Base-by-base conservation (phyloP, 2,888 invertebrate species). In the Adelognathus sp. region DNA sequence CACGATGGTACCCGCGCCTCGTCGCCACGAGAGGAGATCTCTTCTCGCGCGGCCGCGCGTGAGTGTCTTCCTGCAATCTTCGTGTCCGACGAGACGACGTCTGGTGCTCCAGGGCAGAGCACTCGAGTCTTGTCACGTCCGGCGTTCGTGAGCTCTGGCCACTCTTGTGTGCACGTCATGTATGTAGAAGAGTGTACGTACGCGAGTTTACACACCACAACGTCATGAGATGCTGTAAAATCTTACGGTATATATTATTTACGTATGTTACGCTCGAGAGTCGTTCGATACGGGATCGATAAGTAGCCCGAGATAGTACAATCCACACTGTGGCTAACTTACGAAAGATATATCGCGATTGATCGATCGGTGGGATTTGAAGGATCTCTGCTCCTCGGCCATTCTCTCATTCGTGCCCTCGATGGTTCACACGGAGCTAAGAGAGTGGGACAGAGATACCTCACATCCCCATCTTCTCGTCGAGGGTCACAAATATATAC, bases 121-220 rank as follows among this genome's bases (percentile, higher is more conserved):
- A 79, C 79, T 78, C 78, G 71, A 82, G 80, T 76, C 81, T 73
- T 69, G 78, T 81, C 81, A 82, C 81, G 81, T 82, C 78, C 79
- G 77, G 63, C 27, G 50, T 67, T 79, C 71, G 76, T 81, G 82
- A 73, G 73, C 63, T n/a, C n/a, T n/a, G 77, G 39, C 21, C 44
- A 70, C 69, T 52, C 46, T 64, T 58, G 50, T 66, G 41, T 63
- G 44, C 27, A 54, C 27, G 18, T 72, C n/a, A 61, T 56, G 66
- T 61, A 76, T 64, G 66, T 46, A 69, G 31, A 33, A 56, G 41
- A n/a, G n/a, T n/a, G n/a, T n/a, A n/a, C n/a, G n/a, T n/a, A n/a
- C n/a, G n/a, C n/a, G n/a, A n/a, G n/a, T n/a, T n/a, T 70, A 60
- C 50, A 54, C 58, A 67, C 71, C 56, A 46, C 24, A 54, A n/a